Evolutionary conservation across 2,113 vertebrate genomes (phyloP).

Genomic region (Pholis gunnellus): DNA sequence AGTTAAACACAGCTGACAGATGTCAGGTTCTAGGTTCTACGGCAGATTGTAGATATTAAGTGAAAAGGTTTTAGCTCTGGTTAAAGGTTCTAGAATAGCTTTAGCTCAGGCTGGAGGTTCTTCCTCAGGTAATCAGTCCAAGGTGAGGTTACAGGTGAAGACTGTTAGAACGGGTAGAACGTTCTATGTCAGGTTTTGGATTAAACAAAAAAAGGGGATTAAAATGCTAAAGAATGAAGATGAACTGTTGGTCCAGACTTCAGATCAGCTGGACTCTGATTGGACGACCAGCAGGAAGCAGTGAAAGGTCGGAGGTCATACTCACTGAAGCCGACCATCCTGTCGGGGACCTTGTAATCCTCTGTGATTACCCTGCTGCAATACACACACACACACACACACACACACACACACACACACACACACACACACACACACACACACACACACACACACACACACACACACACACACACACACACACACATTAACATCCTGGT

Average conservation of each 20-base stretch:
- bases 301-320: constrained; percentile 45
- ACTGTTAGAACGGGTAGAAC: background rate
- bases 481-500: constrained; percentile 7
- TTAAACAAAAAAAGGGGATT: background rate
- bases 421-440: background rate
- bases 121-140: background rate
- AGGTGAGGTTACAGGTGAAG: background rate
- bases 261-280: background rate
- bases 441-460: constrained; percentile 54
- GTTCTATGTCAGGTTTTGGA: background rate
- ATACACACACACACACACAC: constrained; percentile 14
- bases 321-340: constrained; percentile 99
- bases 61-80: background rate
- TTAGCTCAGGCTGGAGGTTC: background rate
- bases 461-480: constrained; percentile 12
- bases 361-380: constrained; percentile 94
- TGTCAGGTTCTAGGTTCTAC: too few relatives aligned
- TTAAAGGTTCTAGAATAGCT: background rate
- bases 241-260: background rate
- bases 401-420: constrained; percentile 54
- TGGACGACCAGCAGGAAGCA: constrained; percentile 7
- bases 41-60: too few relatives aligned
- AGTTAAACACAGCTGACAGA: too few relatives aligned
- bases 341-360: constrained; percentile 98
- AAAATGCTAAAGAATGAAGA: background rate